Evolutionary conservation across 2,888 invertebrate genomes (phyloP), one percentile per base, ranked within the genome.

Genomic region (Netelia fuscicornis): DNA sequence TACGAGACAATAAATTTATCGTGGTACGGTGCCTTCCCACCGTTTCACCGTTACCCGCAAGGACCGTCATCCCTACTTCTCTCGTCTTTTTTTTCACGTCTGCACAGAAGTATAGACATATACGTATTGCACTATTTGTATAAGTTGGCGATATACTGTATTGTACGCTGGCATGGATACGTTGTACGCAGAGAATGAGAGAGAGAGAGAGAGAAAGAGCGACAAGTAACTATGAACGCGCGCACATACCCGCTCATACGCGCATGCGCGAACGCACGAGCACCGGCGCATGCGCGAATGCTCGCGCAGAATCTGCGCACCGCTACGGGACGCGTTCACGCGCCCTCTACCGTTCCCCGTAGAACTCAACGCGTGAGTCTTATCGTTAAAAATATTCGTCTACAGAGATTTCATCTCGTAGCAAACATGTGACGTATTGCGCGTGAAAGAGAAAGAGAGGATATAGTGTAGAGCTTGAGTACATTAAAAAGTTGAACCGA

Each of bases 1-100:
- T 84, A 85, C 84, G 68, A 58, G 64, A 81, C 83, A 86, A 87
- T 87, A 87, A 86, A 87, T 87, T 87, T 85, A 85, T 83, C 79
- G 86, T 62, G 48, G 81, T 77, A 83, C 86, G 87, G 86, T 87
- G 86, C 86, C 74, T 67, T 75, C 80, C 65, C 67, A 23, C 52
- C 68, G 68, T 56, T 77, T 68, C 74, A 68, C 72, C 72, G 78
- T 68, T 74, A 79, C 48, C 72, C 86, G 77, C 84, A 81, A 87
- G 85, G 77, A 77, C 67, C 77, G 52, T 30, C 70, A 67, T 64
- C 71, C 42, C 25, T 60, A 44, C 65, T 52, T 48, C 20, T 82
- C 77, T 78, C 6, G 62, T 68, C 65, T 82, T 68, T 42, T 42
- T 42, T 62, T 62, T 25, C n/a, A 13, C 68, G 13, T n/a, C 25